These are phyloP conservation scores for Phoenoteleia sp. DNA, from an alignment of 2,888 invertebrate genomes.

Conservation along the genomic window DNA sequence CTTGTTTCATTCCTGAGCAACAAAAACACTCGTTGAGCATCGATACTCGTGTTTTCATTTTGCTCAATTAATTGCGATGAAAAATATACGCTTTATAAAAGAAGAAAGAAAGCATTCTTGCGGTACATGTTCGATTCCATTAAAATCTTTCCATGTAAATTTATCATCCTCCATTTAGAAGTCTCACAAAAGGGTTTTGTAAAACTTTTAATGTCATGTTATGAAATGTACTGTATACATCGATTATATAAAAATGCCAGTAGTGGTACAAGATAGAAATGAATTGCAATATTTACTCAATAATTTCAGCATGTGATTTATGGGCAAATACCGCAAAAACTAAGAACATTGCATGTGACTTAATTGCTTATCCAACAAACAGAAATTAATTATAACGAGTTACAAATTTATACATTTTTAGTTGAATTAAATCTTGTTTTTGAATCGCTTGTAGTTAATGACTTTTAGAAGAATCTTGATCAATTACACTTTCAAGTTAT, in stretches of 20 bases:
- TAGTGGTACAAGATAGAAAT: neutral
- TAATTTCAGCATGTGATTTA: neutral
- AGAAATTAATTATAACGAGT: neutral
- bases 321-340: neutral
- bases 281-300: neutral
- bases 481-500: too few species aligned
- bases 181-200: neutral
- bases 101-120: slow-evolving; percentile 20
- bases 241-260: neutral
- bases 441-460: neutral
- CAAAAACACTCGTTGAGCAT: slow-evolving; percentile 50
- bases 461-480: neutral
- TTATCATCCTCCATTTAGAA: slow-evolving; percentile 13
- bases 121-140: slow-evolving; percentile 10
- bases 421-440: neutral
- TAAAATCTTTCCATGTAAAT: slow-evolving; percentile 14
- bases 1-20: slow-evolving; percentile 38
- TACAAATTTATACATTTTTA: neutral
- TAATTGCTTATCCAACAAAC: neutral
- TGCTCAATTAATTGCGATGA: slow-evolving; percentile 41
- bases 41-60: slow-evolving; percentile 52
- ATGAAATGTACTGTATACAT: neutral
- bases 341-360: neutral
- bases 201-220: neutral
- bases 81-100: slow-evolving; percentile 29